Conservation (phyloP, 2,797 vertebrate genomes). For the Rhinogobio ventralis region DNA sequence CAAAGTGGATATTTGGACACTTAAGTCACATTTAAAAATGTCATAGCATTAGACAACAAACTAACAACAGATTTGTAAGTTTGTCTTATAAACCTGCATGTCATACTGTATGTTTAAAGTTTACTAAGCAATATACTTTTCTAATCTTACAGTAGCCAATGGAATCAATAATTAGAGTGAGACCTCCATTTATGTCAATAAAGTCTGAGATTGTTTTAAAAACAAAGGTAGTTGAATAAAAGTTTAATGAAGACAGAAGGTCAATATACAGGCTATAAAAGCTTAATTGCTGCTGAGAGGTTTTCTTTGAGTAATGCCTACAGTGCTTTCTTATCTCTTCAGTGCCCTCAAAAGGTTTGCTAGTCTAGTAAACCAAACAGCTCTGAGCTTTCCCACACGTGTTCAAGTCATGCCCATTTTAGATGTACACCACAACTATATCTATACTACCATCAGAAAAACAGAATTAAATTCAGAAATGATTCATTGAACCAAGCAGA, state of each 20-base stretch:
- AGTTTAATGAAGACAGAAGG: conserved; percentile 55
- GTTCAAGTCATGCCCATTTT: conserved; percentile 40
- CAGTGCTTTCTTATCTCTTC: conserved; percentile 32
- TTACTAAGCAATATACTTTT: not conserved
- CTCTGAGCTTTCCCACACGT: conserved; percentile 29
- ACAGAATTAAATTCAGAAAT: not conserved
- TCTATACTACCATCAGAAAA: not conserved
- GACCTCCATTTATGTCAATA: conserved; percentile 23
- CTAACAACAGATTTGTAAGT: not conserved
- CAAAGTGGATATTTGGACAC: not conserved
- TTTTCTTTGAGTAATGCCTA: conserved; percentile 22
- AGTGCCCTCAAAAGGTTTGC: conserved; percentile 40
- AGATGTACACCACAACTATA: not conserved
- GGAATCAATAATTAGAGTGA: conserved; percentile 17
- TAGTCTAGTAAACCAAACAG: conserved; percentile 24
- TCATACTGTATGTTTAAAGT: not conserved
- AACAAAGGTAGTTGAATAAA: conserved; percentile 55
- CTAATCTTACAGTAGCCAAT: not conserved
- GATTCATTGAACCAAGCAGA: not conserved
- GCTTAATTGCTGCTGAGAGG: conserved; percentile 38
- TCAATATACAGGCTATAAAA: conserved; percentile 15
- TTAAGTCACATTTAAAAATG: not conserved
- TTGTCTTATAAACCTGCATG: not conserved
- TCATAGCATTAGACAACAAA: not conserved
- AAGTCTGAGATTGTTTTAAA: conserved; percentile 37